phyloP scores from a whole-genome alignment of 2,888 invertebrate genomes.

The Tetragonisca angustula region DNA sequence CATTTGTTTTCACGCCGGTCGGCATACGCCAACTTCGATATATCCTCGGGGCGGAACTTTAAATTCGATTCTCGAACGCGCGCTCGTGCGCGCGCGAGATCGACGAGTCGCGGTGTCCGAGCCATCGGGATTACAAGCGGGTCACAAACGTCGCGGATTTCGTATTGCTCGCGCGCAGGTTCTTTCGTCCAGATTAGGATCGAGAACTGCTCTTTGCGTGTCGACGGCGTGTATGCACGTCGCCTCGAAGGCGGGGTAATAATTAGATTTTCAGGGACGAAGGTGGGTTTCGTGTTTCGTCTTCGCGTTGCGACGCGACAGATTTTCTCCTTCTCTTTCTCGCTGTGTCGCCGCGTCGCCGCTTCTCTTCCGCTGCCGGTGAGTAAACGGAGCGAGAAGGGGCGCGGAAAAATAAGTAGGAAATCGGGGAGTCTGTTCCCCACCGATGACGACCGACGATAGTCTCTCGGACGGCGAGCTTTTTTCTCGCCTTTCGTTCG shows the following conservation, averaged over 20 bases:
- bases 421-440: slow-evolving; percentile 6
- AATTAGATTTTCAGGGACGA: slow-evolving; percentile 70
- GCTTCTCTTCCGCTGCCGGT: too few relatives aligned
- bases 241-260: slow-evolving; percentile 55
- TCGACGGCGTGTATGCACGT: background rate
- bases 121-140: background rate
- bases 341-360: too few relatives aligned
- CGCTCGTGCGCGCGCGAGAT: background rate
- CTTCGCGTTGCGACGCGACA: slow-evolving; percentile 12
- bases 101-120: slow-evolving; percentile 1
- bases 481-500: background rate
- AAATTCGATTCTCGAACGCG: slow-evolving; percentile 19
- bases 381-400: background rate
- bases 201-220: slow-evolving; percentile 44
- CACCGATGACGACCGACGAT: background rate
- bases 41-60: background rate
- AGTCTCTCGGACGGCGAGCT: background rate
- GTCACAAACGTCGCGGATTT: slow-evolving; percentile 7
- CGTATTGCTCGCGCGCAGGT: slow-evolving; percentile 2
- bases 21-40: slow-evolving; percentile 30
- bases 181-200: slow-evolving; percentile 62
- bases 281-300: slow-evolving; percentile 58
- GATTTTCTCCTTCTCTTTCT: background rate
- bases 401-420: background rate
- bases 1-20: slow-evolving; percentile 16